Conservation (phyloP, 1,140 invertebrate genomes). For the Zaprionus ghesquierei region DNA sequence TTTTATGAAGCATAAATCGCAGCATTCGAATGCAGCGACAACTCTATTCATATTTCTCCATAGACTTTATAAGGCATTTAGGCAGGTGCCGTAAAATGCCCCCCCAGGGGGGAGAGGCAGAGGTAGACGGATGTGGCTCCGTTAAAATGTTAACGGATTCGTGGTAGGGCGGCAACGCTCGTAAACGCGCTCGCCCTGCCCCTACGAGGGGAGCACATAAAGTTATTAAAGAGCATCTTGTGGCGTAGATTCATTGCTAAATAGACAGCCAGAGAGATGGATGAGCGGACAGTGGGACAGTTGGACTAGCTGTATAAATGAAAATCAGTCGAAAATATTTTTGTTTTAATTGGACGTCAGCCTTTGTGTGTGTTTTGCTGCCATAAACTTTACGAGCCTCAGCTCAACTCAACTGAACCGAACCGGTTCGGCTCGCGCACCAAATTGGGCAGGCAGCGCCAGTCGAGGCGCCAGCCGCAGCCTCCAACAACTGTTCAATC, state of each 20-base stretch:
- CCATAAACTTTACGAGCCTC: conserved; percentile 48
- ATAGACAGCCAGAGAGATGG: neutral
- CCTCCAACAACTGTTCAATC: conserved; percentile 4
- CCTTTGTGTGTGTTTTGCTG: no score
- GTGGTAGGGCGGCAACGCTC: conserved; percentile 22
- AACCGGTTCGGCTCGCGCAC: conserved; percentile 61
- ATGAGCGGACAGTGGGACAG: neutral
- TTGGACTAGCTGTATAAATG: conserved; percentile 20
- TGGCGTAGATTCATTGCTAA: conserved; percentile 7
- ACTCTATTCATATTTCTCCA: conserved; percentile 39
- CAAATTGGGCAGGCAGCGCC: conserved; percentile 68
- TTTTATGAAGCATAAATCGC: conserved; percentile 34
- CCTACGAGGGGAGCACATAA: conserved; percentile 2
- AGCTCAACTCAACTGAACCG: neutral
- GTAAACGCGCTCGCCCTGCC: conserved; percentile 14
- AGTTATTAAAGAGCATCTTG: conserved; percentile 47
- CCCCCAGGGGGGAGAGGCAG: neutral
- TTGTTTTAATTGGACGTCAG: conserved; percentile 71
- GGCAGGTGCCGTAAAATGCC: conserved; percentile 35
- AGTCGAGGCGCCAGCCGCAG: conserved; percentile 50
- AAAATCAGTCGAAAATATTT: conserved; percentile 59
- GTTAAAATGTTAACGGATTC: conserved; percentile 33
- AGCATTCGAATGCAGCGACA: conserved; percentile 29
- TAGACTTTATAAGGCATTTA: conserved; percentile 18
- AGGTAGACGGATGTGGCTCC: conserved; percentile 21